Base-by-base conservation (phyloP, 2,888 invertebrate species). In the Dryadula phaetusa region DNA sequence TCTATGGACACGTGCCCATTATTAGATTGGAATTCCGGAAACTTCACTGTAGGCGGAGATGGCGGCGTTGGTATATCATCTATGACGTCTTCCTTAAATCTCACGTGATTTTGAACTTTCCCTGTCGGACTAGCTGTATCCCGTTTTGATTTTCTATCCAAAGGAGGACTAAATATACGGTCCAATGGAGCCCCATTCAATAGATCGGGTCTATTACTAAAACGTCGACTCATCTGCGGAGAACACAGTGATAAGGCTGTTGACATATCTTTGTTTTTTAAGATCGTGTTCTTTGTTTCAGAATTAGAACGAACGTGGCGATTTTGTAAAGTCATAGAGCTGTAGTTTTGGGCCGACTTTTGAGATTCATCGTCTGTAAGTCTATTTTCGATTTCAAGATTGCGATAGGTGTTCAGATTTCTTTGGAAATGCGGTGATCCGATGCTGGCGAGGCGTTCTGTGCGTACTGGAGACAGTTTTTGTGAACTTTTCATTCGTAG, bases 381-480 rank as follows among this genome's bases (percentile, higher is more conserved):
- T 76, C 87, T 82, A 68, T 82, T 90, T 69, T 93, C 93, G 72
- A 85, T 90, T 76, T 95, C 94, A 42, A 94, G 90, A 77, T 94
- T 94, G 77, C 92, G 92, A 75, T 94, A 94, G 14, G 93, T 89
- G 78, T 90, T 94, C 20, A 92, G 83, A 79, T 94, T 94, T 68
- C 95, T 87, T 73, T 95, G 94, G 64, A 95, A 91, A 78, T 95
- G 94, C 2, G 95, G 95, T 0, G 95, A 94, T 20, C 94, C 94
- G 73, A 95, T 95, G 69, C 94, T 94, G 16, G 95, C 94, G 25
- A 95, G 93, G 46, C 94, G 88, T 54, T 93, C 92, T 12, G 86
- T 82, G 69, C 93, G 91, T 1, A 88, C 72, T 22, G 88, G 88
- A 0, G 92, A 88, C 4, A 71, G 69, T 72, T 91, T 92, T 71